Conservation (phyloP, 2,888 invertebrate genomes). For the Ptychoptera albimana region DNA sequence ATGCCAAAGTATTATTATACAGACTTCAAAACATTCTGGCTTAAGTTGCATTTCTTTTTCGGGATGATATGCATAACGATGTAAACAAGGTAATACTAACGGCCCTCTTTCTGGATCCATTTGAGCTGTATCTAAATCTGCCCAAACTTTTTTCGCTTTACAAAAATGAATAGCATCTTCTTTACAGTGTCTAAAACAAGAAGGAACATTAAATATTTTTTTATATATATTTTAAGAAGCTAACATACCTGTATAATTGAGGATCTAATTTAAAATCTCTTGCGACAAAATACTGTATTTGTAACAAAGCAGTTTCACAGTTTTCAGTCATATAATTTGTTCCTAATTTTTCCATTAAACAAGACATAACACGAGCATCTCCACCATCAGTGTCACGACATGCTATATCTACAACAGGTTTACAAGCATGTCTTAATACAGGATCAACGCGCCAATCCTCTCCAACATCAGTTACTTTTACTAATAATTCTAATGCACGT, state of each 20-base stretch:
- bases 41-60: slow-evolving; percentile 35
- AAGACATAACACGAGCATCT: slow-evolving; percentile 74
- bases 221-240: too few relatives aligned
- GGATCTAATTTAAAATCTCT: slow-evolving; percentile 89
- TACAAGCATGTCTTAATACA: slow-evolving; percentile 70
- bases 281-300: slow-evolving; percentile 94
- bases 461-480: slow-evolving; percentile 81
- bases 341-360: slow-evolving; percentile 84
- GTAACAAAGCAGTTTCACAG: slow-evolving; percentile 81
- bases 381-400: slow-evolving; percentile 60
- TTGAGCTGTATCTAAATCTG: slow-evolving; percentile 39
- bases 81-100: slow-evolving; percentile 79
- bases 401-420: slow-evolving; percentile 62
- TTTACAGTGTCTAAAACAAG: slow-evolving; percentile 65
- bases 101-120: slow-evolving; percentile 66
- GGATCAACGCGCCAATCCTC: slow-evolving; percentile 94
- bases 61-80: slow-evolving; percentile 47
- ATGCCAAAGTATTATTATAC: background rate
- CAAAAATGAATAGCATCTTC: slow-evolving; percentile 73
- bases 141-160: slow-evolving; percentile 63
- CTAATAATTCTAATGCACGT: slow-evolving; percentile 59
- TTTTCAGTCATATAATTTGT: slow-evolving; percentile 68
- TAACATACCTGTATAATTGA: slow-evolving; percentile 45
- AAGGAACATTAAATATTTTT: background rate
- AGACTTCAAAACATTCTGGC: slow-evolving; percentile 32